Conservation (phyloP, 2,113 vertebrate genomes). For the Trematocara unimaculatum region DNA sequence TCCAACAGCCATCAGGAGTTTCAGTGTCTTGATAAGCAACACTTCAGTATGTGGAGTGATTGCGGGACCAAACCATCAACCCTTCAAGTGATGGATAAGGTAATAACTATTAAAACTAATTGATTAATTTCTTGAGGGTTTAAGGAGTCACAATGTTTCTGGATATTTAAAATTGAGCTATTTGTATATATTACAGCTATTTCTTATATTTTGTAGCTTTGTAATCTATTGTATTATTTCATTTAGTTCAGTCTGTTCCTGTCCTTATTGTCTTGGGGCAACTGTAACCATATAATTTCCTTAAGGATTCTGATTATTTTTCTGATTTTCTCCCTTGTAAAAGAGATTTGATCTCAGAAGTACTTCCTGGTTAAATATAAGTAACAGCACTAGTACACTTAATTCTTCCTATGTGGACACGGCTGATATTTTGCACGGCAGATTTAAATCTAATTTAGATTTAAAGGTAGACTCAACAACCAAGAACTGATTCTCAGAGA, state of each 20-base stretch:
- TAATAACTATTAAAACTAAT: background rate
- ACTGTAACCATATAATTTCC: background rate
- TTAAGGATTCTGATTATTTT: background rate
- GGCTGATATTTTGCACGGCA: background rate
- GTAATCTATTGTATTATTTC: background rate
- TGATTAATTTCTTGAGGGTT: background rate
- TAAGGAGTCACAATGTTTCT: background rate
- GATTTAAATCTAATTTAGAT: background rate
- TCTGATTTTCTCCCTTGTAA: background rate
- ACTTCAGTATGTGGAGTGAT: background rate
- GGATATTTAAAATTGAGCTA: background rate
- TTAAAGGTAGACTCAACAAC: background rate
- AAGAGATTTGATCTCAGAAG: background rate
- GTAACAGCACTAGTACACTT: background rate
- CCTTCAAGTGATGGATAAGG: background rate
- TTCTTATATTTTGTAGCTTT: background rate
- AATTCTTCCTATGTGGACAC: background rate
- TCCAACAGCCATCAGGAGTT: background rate
- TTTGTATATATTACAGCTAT: background rate
- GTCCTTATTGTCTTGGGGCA: background rate
- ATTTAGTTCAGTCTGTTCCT: background rate
- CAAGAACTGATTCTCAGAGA: constrained; percentile 17
- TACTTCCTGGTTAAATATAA: background rate
- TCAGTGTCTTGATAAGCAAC: background rate
- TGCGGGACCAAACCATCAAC: background rate